A percentile compares a stretch with the other conserved stretches of the same genome.
These are phyloP conservation scores for Percopsis omiscomaycus DNA, from an alignment of 2,797 vertebrate genomes.

Conservation along the genomic window DNA sequence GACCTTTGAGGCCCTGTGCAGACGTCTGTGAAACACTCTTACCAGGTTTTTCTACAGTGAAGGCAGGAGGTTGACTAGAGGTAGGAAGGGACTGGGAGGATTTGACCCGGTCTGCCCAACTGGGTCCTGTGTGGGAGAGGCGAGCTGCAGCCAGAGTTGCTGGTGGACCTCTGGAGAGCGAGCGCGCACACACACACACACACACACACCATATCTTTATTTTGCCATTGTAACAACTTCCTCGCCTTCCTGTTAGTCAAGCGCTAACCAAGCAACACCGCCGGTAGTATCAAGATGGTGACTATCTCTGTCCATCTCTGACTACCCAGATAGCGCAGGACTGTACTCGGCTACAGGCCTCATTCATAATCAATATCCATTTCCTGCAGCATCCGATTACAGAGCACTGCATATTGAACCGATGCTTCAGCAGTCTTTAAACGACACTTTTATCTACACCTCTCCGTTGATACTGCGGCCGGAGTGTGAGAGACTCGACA, in stretches of 20 bases:
- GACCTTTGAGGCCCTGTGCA: too few species aligned
- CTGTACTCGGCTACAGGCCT: conserved; percentile 58
- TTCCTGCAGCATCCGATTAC: conserved; percentile 80
- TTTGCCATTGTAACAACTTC: background rate
- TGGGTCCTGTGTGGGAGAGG: conserved; percentile 86
- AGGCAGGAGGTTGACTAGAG: conserved; percentile 54
- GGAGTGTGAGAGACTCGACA: conserved; percentile 58
- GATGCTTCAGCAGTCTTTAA: conserved; percentile 80
- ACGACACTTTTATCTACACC: conserved; percentile 73
- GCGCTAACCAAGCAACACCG: background rate
- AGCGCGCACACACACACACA: conserved; percentile 29
- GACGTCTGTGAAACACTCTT: conserved; percentile 33
- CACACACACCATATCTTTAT: background rate
- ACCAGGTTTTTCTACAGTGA: conserved; percentile 78
- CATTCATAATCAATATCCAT: conserved; percentile 75
- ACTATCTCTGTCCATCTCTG: conserved; percentile 37
- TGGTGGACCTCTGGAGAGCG: conserved; percentile 79
- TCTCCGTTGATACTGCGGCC: conserved; percentile 56
- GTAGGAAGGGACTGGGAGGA: conserved; percentile 80
- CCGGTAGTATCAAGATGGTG: conserved; percentile 9
- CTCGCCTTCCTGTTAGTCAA: background rate
- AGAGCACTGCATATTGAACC: conserved; percentile 74
- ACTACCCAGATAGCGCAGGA: conserved; percentile 48
- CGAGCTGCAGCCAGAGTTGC: conserved; percentile 80
- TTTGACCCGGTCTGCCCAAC: conserved; percentile 96